Base-by-base conservation (phyloP, 2,888 invertebrate species). In the Iselma pallidipennis region DNA sequence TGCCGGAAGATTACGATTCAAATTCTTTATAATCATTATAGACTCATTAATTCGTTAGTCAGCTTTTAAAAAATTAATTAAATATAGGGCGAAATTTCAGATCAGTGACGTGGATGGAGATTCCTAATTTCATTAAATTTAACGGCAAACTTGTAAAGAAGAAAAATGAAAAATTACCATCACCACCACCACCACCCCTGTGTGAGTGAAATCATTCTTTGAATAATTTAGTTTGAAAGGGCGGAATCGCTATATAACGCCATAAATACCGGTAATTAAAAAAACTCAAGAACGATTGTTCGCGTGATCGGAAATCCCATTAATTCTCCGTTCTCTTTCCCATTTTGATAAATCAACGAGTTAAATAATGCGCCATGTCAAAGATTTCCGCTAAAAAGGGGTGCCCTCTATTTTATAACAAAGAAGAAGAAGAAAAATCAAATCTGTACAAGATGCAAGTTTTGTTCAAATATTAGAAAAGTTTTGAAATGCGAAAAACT, bases 221-320 rank as follows among this genome's bases (percentile, higher is more conserved):
- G 73, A 75, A 77, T 76, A 77, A 75, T 77, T 77, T 70, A 72
- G 67, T 59, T 52, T 68, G 63, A 70, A 75, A 73, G 69, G 71
- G 70, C 62, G 63, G 63, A 71, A 65, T 67, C 57, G 55, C 65
- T 67, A n/a, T n/a, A n/a, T n/a, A 65, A 66, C 62, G 71, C 67
- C 65, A 70, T 72, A 71, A 74, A 75, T 72, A 76, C 75, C 77
- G 76, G 76, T 78, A 78, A 78, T 78, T 77, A 77, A 77, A 78
- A 77, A 76, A 33, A 71, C 70, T 71, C 69, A 65, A 9, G 66
- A 66, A 65, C 68, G 74, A 76, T 74, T 74, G 74, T 74, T 74
- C 73, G 71, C 72, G 62, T 75, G 74, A 77, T 78, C 74, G 75
- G 73, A 76, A 75, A 76, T 69, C 70, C 74, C 76, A 78, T 78